A percentile compares a stretch with the other conserved stretches of the same genome.
Evolutionary conservation across 2,113 vertebrate genomes (phyloP).

Genomic region (Melospiza melodia): DNA sequence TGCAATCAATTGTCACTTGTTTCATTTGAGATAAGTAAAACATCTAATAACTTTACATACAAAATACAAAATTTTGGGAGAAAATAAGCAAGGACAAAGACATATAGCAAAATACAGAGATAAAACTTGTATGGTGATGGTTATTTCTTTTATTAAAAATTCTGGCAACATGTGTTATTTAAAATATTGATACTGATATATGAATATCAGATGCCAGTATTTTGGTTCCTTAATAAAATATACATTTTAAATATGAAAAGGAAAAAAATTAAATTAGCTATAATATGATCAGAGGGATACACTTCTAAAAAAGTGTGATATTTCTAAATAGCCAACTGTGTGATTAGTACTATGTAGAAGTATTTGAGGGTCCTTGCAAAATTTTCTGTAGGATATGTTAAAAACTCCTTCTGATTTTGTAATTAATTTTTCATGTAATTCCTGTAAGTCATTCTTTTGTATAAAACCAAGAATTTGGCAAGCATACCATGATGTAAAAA

Average conservation of each 20-base stretch:
- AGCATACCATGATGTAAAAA: background rate
- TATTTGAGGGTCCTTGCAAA: background rate
- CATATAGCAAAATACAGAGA: background rate
- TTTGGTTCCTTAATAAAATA: background rate
- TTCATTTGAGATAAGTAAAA: conserved; percentile 3
- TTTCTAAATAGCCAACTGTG: background rate
- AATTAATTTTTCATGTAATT: background rate
- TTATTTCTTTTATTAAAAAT: background rate
- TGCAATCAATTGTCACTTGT: background rate
- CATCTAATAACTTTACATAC: background rate
- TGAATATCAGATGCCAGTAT: background rate
- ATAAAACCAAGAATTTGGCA: background rate
- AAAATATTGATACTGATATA: background rate
- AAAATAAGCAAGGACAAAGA: background rate
- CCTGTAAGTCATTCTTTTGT: background rate
- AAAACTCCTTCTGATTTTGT: background rate
- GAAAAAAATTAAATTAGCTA: background rate
- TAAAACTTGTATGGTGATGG: background rate
- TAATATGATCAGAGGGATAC: background rate
- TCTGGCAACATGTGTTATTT: background rate
- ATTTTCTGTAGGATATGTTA: background rate
- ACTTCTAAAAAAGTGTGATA: background rate
- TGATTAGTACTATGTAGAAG: background rate
- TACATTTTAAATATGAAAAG: background rate
- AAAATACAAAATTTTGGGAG: background rate